Evolutionary conservation across 2,797 vertebrate genomes (phyloP).

Genomic region (Neosalanx taihuensis): DNA sequence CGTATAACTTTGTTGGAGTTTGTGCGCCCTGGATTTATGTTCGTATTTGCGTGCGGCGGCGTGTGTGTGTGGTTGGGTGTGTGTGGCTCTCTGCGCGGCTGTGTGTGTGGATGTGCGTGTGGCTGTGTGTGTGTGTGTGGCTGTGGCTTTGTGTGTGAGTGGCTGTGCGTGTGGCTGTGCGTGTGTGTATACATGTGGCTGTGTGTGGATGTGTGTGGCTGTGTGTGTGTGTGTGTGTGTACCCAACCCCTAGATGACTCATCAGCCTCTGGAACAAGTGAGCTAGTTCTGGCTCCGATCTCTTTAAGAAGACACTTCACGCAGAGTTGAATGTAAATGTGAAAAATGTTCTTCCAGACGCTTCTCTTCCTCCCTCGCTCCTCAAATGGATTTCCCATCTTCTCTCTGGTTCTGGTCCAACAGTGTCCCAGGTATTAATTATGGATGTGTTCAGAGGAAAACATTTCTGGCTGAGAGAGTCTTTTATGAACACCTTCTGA

Average conservation of each 20-base stretch:
- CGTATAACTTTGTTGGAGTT: too few relatives aligned
- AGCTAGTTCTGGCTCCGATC: constrained; percentile 24
- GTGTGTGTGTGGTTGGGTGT: too few relatives aligned
- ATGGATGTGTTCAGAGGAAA: constrained; percentile 32
- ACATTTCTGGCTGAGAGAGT: constrained; percentile 12
- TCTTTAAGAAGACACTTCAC: constrained; percentile 27
- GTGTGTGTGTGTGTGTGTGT: neutral
- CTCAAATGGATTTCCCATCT: constrained; percentile 45
- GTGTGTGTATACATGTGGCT: neutral
- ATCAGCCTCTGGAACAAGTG: constrained; percentile 34
- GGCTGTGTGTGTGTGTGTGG: neutral
- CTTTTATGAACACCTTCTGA: constrained; percentile 14
- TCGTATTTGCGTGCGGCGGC: too few relatives aligned
- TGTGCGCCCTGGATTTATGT: too few relatives aligned
- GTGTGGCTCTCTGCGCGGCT: too few relatives aligned
- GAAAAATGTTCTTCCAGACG: constrained; percentile 41
- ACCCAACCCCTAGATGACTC: constrained; percentile 40
- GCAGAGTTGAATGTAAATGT: constrained; percentile 32
- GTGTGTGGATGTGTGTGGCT: neutral
- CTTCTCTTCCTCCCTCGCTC: constrained; percentile 33
- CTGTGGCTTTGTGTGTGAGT: neutral
- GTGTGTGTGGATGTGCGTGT: too few relatives aligned
- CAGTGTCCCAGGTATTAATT: constrained; percentile 40
- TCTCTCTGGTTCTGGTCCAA: constrained; percentile 4
- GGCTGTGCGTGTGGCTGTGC: neutral